A percentile compares a stretch with the other conserved stretches of the same genome.
Evolutionary conservation across 2,113 vertebrate genomes (phyloP).

Genomic region (Fukomys damarensis): DNA sequence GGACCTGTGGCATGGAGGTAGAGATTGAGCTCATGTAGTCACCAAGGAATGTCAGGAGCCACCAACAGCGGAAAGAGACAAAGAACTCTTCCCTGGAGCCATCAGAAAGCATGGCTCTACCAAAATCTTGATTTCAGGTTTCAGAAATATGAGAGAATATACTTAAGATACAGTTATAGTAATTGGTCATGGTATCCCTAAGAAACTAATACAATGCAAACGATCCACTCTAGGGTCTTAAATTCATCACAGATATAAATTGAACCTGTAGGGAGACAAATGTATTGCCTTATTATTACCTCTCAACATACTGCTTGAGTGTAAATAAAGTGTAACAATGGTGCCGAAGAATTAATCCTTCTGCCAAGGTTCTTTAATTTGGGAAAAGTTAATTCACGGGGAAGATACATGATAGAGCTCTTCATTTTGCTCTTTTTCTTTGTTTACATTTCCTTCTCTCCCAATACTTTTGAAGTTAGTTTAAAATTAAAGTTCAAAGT

Average conservation of each 20-base stretch:
- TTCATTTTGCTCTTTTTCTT: neutral
- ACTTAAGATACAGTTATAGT: neutral
- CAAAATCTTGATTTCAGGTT: neutral
- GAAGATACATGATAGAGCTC: neutral
- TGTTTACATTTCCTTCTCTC: neutral
- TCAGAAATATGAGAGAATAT: neutral
- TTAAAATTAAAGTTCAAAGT: conserved; percentile 30
- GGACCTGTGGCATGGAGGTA: neutral
- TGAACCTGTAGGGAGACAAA: neutral
- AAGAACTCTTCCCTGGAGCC: neutral
- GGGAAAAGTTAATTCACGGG: neutral
- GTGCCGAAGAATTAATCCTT: neutral
- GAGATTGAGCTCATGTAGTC: too few relatives aligned
- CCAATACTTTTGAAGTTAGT: conserved; percentile 34
- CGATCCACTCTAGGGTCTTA: neutral
- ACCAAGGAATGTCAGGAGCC: neutral
- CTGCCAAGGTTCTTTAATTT: neutral
- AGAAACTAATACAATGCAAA: neutral
- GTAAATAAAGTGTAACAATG: neutral
- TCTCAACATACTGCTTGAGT: neutral
- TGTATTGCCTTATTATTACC: neutral
- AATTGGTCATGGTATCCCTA: neutral
- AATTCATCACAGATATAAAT: neutral
- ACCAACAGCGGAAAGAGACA: neutral
- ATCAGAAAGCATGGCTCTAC: neutral